Percentiles rank a stretch among this genome's conserved stretches.
These are phyloP conservation scores for Calyptommatus sinebrachiatus DNA, from an alignment of 2,113 vertebrate species.

Conservation along the genomic window DNA sequence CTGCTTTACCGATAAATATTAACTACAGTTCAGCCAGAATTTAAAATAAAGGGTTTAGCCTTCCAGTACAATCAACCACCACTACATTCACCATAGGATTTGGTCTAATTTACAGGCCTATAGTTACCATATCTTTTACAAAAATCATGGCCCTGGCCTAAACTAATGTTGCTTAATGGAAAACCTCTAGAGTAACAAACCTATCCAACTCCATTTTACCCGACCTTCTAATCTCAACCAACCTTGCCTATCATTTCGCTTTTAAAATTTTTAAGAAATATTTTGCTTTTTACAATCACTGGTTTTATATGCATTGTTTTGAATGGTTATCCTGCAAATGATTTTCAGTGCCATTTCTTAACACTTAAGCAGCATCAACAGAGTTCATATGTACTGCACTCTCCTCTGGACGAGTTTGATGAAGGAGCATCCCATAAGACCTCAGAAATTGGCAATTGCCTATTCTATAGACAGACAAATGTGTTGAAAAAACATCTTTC, in stretches of 20 bases:
- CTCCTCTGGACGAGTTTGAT: neutral
- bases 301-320: neutral
- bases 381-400: neutral
- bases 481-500: slow-evolving; percentile 13
- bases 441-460: neutral
- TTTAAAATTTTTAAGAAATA: neutral
- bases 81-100: neutral
- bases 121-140: neutral
- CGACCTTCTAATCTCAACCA: neutral
- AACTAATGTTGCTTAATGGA: neutral
- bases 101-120: neutral
- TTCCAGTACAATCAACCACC: neutral
- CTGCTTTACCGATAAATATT: neutral
- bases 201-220: neutral
- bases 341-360: no score
- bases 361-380: neutral
- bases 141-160: neutral
- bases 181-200: no score
- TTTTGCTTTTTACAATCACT: neutral
- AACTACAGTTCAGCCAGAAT: neutral
- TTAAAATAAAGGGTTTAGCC: neutral
- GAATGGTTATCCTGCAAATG: neutral
- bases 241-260: neutral
- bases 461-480: slow-evolving; percentile 5
- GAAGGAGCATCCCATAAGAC: neutral